Percentiles rank a stretch among this genome's conserved stretches.
Evolutionary conservation across 2,113 vertebrate genomes (phyloP).

Genomic region (Malaclemys terrapin): DNA sequence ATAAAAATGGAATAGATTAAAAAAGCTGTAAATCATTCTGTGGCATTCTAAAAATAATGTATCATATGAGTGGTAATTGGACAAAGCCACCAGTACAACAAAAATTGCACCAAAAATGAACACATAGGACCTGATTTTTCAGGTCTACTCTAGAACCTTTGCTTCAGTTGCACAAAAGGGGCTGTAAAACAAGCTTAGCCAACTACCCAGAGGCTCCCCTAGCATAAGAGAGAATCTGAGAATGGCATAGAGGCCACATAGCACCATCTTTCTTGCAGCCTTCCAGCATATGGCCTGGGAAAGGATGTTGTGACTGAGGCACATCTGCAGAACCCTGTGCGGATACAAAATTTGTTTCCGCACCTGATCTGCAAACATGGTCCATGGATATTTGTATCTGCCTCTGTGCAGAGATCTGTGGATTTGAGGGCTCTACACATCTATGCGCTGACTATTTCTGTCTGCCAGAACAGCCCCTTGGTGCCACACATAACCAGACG

Average conservation of each 20-base stretch:
- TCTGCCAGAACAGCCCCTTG: not conserved
- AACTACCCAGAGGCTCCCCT: not conserved
- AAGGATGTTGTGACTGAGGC: too few species aligned
- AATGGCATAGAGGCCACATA: too few species aligned
- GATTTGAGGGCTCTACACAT: too few species aligned
- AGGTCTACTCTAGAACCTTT: not conserved
- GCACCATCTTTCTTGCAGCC: too few species aligned
- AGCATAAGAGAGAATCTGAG: not conserved
- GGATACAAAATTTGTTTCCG: too few species aligned
- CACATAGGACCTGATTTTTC: not conserved
- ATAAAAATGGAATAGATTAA: not conserved
- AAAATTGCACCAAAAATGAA: not conserved
- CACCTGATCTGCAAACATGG: too few species aligned
- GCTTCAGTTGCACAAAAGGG: not conserved
- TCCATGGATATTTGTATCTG: too few species aligned
- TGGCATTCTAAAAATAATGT: not conserved
- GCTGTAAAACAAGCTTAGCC: not conserved
- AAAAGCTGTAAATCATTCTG: not conserved
- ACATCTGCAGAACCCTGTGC: not conserved
- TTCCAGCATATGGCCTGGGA: too few species aligned
- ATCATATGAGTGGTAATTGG: not conserved
- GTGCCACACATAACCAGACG: not conserved
- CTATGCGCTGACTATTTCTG: not conserved
- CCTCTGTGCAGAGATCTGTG: too few species aligned
- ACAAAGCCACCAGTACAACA: rapidly evolving